Conservation (phyloP, 2,113 vertebrate species). For the Leptobrachium ailaonicum region DNA sequence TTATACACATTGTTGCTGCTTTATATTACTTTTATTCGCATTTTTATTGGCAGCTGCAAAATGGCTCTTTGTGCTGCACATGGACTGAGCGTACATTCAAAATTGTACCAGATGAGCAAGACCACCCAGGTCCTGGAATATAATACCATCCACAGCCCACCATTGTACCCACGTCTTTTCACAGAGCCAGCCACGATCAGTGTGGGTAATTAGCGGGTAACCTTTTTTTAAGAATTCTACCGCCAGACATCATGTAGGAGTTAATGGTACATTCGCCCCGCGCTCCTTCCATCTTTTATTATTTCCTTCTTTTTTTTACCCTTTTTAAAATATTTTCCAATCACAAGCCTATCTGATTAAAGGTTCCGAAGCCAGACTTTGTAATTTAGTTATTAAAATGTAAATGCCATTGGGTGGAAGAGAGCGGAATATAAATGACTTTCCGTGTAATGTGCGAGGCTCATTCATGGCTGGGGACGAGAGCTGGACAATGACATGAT, state of each 20-base stretch:
- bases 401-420: conserved; percentile 9
- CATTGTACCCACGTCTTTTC: background rate
- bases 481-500: conserved; percentile 12
- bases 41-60: background rate
- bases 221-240: conserved; percentile 59
- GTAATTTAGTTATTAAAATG: conserved; percentile 39
- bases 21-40: background rate
- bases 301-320: background rate
- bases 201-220: conserved; percentile 62
- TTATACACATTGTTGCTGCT: background rate
- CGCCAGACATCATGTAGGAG: conserved; percentile 57
- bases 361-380: conserved; percentile 16
- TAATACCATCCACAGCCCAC: background rate
- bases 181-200: conserved; percentile 43
- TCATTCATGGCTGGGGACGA: background rate
- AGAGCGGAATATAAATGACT: conserved; percentile 25
- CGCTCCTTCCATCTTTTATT: conserved; percentile 45
- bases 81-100: conserved; percentile 18
- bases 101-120: background rate
- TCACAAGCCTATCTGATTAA: conserved; percentile 18
- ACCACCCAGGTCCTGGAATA: conserved; percentile 1
- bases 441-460: background rate
- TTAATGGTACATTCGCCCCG: conserved; percentile 59
- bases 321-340: conserved; percentile 11
- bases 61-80: conserved; percentile 35